Conservation (phyloP, 2,888 invertebrate genomes). For the Eilema depressum region DNA sequence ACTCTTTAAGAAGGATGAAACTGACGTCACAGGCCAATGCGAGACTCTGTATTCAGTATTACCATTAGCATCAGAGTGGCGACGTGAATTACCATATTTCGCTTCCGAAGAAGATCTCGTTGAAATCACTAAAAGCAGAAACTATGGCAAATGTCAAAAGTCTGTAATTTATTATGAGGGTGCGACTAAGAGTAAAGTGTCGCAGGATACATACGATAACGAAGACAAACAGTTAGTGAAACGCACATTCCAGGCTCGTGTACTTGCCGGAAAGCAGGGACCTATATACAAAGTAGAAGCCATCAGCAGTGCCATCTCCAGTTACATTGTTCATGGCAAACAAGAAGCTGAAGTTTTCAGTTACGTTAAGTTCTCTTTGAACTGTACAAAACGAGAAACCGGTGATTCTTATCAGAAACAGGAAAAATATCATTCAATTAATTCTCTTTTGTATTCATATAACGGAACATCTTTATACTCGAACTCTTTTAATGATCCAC, state of each 20-base stretch:
- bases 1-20: constrained; percentile 90
- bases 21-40: constrained; percentile 90
- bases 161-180: constrained; percentile 89
- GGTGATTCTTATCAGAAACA: constrained; percentile 72
- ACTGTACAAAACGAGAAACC: constrained; percentile 61
- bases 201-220: constrained; percentile 77
- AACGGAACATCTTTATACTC: constrained; percentile 41
- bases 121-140: constrained; percentile 89
- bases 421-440: constrained; percentile 74
- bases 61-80: constrained; percentile 85
- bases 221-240: constrained; percentile 85
- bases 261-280: constrained; percentile 85
- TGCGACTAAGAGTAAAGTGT: constrained; percentile 83
- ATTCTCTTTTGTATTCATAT: constrained; percentile 85
- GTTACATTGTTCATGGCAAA: constrained; percentile 85
- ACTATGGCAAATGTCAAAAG: constrained; percentile 88
- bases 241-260: constrained; percentile 86
- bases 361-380: constrained; percentile 85
- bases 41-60: constrained; percentile 90
- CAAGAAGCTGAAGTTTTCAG: constrained; percentile 89
- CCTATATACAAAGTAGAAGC: constrained; percentile 89
- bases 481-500: constrained; percentile 54
- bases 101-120: constrained; percentile 80
- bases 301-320: constrained; percentile 87
- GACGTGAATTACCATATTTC: constrained; percentile 83